Percentiles rank a stretch among this genome's conserved stretches.
phyloP scores from a whole-genome alignment of 2,113 vertebrate genomes.

The Hippocampus barbouri region DNA sequence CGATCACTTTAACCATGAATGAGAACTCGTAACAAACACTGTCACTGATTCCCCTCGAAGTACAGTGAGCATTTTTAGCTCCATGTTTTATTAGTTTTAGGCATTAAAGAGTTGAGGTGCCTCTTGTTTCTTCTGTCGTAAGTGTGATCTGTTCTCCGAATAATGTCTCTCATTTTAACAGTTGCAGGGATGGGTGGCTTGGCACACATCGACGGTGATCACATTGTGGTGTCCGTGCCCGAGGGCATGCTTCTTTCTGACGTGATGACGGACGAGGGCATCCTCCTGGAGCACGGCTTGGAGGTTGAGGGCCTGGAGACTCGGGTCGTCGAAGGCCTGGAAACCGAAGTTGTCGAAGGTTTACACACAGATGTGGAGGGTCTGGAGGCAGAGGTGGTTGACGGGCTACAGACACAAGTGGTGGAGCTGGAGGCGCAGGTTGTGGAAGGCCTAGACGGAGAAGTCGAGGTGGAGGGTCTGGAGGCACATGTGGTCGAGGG shows the following conservation, averaged over 20 bases:
- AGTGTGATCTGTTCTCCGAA: background rate
- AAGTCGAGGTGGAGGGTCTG: conserved; percentile 75
- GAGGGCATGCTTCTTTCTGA: conserved; percentile 96
- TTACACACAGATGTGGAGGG: conserved; percentile 75
- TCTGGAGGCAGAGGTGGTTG: conserved; percentile 82
- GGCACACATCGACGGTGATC: conserved; percentile 95
- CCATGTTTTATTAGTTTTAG: background rate
- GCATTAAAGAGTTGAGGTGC: background rate
- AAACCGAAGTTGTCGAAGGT: conserved; percentile 73
- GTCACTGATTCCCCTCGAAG: background rate
- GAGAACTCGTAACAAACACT: background rate
- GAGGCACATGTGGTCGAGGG: conserved; percentile 62
- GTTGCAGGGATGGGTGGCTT: conserved; percentile 96
- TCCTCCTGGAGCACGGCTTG: conserved; percentile 87
- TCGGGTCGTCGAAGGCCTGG: conserved; percentile 83
- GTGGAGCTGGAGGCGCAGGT: conserved; percentile 70
- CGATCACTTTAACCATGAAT: background rate
- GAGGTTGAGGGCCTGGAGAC: conserved; percentile 79
- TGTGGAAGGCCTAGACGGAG: conserved; percentile 79
- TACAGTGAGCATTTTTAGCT: background rate
- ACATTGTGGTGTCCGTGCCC: conserved; percentile 96
- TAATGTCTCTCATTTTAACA: conserved; percentile 45
- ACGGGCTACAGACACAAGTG: conserved; percentile 62
- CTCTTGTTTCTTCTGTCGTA: background rate
- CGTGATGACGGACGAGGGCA: conserved; percentile 91